Base-by-base conservation (phyloP, 2,888 invertebrate genomes). In the Zaprionus bogoriensis region DNA sequence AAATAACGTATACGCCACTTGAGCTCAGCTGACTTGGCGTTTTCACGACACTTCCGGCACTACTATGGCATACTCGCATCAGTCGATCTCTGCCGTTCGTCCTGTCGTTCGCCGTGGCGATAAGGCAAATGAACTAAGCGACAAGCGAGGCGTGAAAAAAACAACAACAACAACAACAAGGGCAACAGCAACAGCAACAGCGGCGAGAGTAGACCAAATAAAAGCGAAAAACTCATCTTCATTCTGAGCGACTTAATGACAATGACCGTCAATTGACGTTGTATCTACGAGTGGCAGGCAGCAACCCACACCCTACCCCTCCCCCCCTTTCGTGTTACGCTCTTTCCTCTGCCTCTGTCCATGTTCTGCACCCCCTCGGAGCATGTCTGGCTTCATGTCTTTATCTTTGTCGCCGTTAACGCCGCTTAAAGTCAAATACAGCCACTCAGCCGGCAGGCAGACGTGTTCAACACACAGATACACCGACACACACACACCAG, bases 341-440 rank as follows among this genome's bases (percentile, higher is more conserved):
- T 19, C 20, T 48, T 9, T n/a, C 20, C 19, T 17, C n/a, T 6
- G 12, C 17, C 44, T 17, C 32, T 38, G 14, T 19, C 3, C n/a
- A 23, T 4, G 4, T 14, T 9, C 14, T 14, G 17, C n/a, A 1
- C 23, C 9, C 17, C n/a, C 4, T 12, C 22, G 22, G 59, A 46
- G 36, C 42, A 48, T 60, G 82, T 76, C 79, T 80, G 79, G 80
- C 76, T 71, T 77, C 76, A 79, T 81, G 82, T 81, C 80, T 82
- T 81, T 80, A 81, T 81, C 80, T 80, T 68, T 76, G 70, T 71
- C 45, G 77, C 71, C 74, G 77, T 77, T 77, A 76, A 71, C 71
- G 80, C 76, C 80, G 82, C 80, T 81, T 81, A 81, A 81, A 81
- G 82, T 80, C 80, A 77, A 81, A 82, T 79, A 81, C 77, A 80